A percentile compares a stretch with the other conserved stretches of the same genome.
Evolutionary conservation across 2,113 vertebrate species (phyloP).

Genomic region (Ptyas mucosa): DNA sequence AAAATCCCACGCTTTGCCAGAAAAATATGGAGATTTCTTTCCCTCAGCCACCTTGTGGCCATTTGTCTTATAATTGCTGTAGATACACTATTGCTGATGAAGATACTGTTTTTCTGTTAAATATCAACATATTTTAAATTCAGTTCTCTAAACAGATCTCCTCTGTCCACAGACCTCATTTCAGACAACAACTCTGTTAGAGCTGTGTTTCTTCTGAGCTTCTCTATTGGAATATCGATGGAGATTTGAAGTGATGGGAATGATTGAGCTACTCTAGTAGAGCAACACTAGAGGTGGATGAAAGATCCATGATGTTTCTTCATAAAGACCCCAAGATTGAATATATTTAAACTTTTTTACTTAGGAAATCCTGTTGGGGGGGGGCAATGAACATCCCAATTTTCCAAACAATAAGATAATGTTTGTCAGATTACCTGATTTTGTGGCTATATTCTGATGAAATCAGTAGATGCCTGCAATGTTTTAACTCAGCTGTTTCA

Average conservation of each 20-base stretch:
- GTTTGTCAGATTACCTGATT: background rate
- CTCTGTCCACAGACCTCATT: background rate
- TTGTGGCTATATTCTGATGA: background rate
- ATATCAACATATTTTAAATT: slow-evolving; percentile 35
- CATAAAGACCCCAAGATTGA: background rate
- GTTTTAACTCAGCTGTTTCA: background rate
- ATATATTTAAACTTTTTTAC: background rate
- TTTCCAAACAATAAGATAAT: background rate
- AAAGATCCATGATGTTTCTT: background rate
- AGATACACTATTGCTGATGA: slow-evolving; percentile 49
- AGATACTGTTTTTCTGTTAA: slow-evolving; percentile 32
- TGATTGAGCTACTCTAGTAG: background rate
- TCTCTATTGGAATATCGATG: slow-evolving; percentile 22
- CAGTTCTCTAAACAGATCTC: slow-evolving; percentile 20
- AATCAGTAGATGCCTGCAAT: background rate
- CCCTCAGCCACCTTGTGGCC: slow-evolving; percentile 33
- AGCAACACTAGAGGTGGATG: background rate
- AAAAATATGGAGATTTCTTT: slow-evolving; percentile 45
- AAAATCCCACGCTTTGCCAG: slow-evolving; percentile 16
- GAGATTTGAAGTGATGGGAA: background rate
- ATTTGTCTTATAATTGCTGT: slow-evolving; percentile 58
- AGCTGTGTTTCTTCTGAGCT: slow-evolving; percentile 36
- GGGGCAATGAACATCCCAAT: accelerated
- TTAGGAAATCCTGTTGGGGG: background rate
- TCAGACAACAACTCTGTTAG: background rate